Percentiles rank a stretch among this genome's conserved stretches.
Conservation (phyloP, 2,888 invertebrate species). For the Miltochrista miniata region DNA sequence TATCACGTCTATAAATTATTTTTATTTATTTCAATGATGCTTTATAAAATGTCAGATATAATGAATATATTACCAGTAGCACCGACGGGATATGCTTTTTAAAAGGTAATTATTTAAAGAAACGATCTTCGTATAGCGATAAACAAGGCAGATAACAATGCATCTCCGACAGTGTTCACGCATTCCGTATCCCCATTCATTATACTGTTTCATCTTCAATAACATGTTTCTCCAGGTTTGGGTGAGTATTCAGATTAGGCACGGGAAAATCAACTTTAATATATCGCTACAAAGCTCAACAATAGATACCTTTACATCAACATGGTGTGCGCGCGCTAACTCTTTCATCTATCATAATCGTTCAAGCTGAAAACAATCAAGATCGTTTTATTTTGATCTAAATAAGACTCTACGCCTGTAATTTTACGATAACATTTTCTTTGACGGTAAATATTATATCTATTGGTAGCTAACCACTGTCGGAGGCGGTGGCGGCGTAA, state of each 20-base stretch:
- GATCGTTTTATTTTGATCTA: conserved; percentile 67
- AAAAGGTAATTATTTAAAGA: conserved; percentile 81
- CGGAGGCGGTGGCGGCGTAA: conserved; percentile 82
- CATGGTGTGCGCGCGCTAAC: conserved; percentile 81
- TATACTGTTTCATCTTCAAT: conserved; percentile 81
- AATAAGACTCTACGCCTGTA: conserved; percentile 39
- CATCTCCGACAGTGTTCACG: conserved; percentile 81
- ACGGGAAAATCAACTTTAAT: conserved; percentile 54
- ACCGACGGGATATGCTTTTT: conserved; percentile 69
- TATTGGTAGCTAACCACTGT: conserved; percentile 73
- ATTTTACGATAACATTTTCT: conserved; percentile 45
- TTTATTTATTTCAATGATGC: conserved; percentile 75
- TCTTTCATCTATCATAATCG: conserved; percentile 84
- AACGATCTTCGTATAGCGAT: conserved; percentile 78
- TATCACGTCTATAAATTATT: conserved; percentile 69
- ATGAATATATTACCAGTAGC: conserved; percentile 83
- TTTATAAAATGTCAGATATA: conserved; percentile 79
- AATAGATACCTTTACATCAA: conserved; percentile 46
- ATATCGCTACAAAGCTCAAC: conserved; percentile 49
- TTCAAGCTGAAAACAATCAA: conserved; percentile 84
- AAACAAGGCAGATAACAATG: conserved; percentile 81
- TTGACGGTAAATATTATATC: conserved; percentile 52
- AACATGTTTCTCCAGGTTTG: conserved; percentile 72
- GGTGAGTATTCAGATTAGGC: conserved; percentile 40
- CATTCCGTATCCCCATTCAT: conserved; percentile 81